These are phyloP conservation scores for Orthosia cruda DNA, from an alignment of 2,888 invertebrate genomes.

Conservation along the genomic window DNA sequence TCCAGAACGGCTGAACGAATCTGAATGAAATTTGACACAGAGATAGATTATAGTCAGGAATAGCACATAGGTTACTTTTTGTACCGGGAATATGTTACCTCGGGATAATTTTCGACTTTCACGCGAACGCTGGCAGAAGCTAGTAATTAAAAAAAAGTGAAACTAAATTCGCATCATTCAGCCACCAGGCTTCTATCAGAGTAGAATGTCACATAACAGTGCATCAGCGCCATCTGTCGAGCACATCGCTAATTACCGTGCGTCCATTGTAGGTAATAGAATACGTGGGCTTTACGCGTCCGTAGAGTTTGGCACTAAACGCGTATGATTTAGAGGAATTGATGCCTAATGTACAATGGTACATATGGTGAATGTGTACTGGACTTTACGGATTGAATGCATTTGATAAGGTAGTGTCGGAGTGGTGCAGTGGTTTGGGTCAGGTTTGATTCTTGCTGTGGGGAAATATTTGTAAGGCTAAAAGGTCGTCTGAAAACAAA, in stretches of 20 bases:
- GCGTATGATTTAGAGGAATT: constrained; percentile 1
- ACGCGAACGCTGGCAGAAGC: no score
- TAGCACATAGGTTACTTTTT: no score
- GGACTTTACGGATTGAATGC: not conserved
- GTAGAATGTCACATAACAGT: constrained; percentile 17
- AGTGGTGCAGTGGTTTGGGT: not conserved
- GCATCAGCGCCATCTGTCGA: constrained; percentile 53
- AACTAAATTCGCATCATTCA: constrained; percentile 30
- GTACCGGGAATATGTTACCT: no score
- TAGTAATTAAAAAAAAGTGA: no score
- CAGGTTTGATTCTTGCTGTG: no score
- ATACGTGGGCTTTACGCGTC: not conserved
- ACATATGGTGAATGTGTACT: not conserved
- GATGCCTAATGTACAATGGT: not conserved
- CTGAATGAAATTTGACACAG: no score
- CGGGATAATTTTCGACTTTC: no score
- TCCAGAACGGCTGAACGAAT: no score
- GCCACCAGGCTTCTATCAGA: not conserved
- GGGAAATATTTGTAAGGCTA: not conserved
- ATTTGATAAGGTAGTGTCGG: not conserved
- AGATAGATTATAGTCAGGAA: no score
- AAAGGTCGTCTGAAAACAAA: no score
- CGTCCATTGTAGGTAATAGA: constrained; percentile 6
- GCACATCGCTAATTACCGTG: constrained; percentile 31
- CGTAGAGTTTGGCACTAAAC: constrained; percentile 16